A percentile compares a stretch with the other conserved stretches of the same genome.
phyloP scores from a whole-genome alignment of 2,113 vertebrate species.

The Python bivittatus region DNA sequence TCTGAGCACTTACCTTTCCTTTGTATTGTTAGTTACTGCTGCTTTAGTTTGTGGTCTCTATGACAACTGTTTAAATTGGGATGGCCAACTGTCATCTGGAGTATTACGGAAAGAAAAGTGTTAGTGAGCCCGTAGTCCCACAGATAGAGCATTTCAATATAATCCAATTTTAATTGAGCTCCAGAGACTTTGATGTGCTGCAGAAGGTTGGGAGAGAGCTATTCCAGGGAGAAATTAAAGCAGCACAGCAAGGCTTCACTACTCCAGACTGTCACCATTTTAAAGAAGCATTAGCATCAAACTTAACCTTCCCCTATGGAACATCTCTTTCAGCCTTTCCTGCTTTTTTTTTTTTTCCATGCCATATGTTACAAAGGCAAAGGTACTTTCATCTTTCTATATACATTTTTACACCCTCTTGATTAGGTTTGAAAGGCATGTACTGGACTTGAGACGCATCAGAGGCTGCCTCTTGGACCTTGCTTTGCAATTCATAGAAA shows the following conservation, averaged over 20 bases:
- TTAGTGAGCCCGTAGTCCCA: conserved; percentile 84
- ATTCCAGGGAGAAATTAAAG: conserved; percentile 99
- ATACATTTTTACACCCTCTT: conserved; percentile 72
- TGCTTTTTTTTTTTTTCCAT: conserved; percentile 36
- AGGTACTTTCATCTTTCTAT: conserved; percentile 78
- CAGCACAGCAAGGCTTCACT: conserved; percentile 80
- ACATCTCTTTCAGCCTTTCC: conserved; percentile 74
- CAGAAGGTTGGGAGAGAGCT: conserved; percentile 88
- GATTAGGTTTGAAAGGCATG: conserved; percentile 77
- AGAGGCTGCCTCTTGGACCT: conserved; percentile 65
- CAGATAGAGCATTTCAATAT: conserved; percentile 93
- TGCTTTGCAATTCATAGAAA: conserved; percentile 67
- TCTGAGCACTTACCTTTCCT: conserved; percentile 78
- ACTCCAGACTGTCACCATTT: conserved; percentile 88
- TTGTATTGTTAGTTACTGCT: conserved; percentile 73
- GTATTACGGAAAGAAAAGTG: conserved; percentile 90
- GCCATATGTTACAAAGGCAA: conserved; percentile 63
- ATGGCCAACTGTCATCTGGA: conserved; percentile 94
- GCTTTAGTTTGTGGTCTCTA: conserved; percentile 85
- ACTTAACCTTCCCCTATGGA: conserved; percentile 86
- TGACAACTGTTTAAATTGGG: conserved; percentile 97
- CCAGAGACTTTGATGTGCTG: conserved; percentile 96
- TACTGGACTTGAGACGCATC: conserved; percentile 75
- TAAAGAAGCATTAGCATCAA: conserved; percentile 95
- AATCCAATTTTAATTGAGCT: conserved; percentile 99